Evolutionary conservation across 1,140 invertebrate species (phyloP), one percentile per base, ranked within the genome.

Genomic region (Acromyrmex charruanus): DNA sequence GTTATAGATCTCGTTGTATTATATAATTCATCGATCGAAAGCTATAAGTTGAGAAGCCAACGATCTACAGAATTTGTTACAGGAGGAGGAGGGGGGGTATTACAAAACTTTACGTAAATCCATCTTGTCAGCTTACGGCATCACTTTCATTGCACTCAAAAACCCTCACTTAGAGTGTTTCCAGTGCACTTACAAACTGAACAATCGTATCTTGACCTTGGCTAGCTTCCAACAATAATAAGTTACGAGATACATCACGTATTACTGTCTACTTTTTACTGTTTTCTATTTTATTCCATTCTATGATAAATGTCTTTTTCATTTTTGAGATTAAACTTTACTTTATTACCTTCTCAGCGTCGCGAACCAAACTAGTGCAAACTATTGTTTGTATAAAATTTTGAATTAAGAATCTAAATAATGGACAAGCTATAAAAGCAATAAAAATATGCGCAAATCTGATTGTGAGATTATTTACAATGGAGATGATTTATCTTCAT

Each of bases 101-200:
- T 49, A 49, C 12, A 82, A 72, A 61, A 72, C 55, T 84, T 74
- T 84, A 61, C 18, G 25, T 74, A 84, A 84, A 25, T 74, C 68
- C 55, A 59, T 39, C 18, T 49, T 39, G 0, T n/a, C 39, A 59
- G 10, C 25, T 84, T 84, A 84, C 55, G 68, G 35, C 39, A 74
- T 31, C 14, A 39, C 68, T 84, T 18, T 61, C 39, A 51, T 84
- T 49, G 39, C 53, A 44, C 18, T 18, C 21, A 31, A 21, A 82
- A 82, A 59, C 21, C 21, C 2, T 53, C 35, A 49, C 53, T 82
- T 55, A 44, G 44, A 9, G 53, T 74, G 58, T 69, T 25, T 25
- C 65, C 65, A 10, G 16, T 69, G 31, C 31, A 58, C 31, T 71
- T 71, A 28, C 31, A 18, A 39, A 6, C 25, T 51, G 35, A 74